phyloP scores from a whole-genome alignment of 2,888 invertebrate genomes.

The Chrysodeixis includens region DNA sequence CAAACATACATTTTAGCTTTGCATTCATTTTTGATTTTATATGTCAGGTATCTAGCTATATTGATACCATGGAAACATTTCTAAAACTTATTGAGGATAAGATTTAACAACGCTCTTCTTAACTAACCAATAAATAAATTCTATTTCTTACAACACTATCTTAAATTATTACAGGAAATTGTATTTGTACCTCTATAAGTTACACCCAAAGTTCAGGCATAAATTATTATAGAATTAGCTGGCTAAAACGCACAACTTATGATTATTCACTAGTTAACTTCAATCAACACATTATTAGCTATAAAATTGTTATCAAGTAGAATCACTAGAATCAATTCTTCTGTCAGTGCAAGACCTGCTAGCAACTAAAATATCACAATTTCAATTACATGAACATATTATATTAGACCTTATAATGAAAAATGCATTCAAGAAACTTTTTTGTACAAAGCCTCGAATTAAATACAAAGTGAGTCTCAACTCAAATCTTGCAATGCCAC shows the following conservation, averaged over 20 bases:
- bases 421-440: not conserved
- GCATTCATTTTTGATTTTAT: not conserved
- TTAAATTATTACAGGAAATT: slow-evolving; percentile 1
- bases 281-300: not conserved
- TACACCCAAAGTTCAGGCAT: not conserved
- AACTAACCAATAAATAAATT: slow-evolving; percentile 1
- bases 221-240: not conserved
- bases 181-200: not conserved
- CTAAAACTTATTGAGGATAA: not conserved
- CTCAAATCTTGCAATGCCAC: too few species aligned
- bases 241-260: slow-evolving; percentile 5
- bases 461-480: not conserved
- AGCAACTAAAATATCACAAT: slow-evolving; percentile 5
- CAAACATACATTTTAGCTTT: not conserved
- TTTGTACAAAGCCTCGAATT: not conserved
- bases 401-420: not conserved
- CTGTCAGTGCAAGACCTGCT: not conserved
- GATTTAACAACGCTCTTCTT: not conserved
- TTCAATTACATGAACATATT: not conserved
- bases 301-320: not conserved
- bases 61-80: not conserved
- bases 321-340: not conserved
- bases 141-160: not conserved
- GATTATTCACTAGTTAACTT: not conserved
- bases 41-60: not conserved